phyloP scores from a whole-genome alignment of 30 jellyfish, hydroid and myxozoan species.

The Aurelia sp. region DNA sequence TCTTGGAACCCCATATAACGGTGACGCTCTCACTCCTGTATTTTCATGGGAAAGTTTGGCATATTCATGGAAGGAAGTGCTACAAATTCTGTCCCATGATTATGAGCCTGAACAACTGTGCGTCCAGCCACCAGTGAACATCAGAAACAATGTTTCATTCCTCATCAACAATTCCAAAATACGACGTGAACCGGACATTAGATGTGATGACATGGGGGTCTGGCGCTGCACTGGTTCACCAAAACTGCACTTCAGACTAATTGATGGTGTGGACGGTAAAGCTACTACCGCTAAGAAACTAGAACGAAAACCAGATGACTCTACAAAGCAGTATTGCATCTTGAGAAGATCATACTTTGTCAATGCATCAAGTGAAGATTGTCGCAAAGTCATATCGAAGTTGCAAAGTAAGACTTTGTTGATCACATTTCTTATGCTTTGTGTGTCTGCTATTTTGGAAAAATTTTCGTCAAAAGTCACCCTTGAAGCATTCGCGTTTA shows the following conservation, averaged over 20 bases:
- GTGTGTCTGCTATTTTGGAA: background rate
- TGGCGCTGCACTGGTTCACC: conserved; percentile 13
- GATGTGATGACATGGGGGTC: conserved; percentile 4
- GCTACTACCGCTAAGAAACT: background rate
- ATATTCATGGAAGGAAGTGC: conserved; percentile 1
- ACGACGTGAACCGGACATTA: background rate
- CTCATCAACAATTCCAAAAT: conserved; percentile 2
- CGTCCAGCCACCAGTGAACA: conserved; percentile 4
- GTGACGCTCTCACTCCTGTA: conserved; percentile 6
- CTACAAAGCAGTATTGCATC: background rate
- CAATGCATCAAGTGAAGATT: conserved; percentile 15
- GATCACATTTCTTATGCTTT: background rate
- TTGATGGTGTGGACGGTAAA: background rate
- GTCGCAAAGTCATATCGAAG: conserved; percentile 8
- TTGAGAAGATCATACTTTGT: conserved; percentile 12
- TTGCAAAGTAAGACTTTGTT: background rate
- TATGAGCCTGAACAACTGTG: background rate
- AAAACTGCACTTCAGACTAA: background rate
- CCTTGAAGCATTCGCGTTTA: no score
- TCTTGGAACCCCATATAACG: background rate
- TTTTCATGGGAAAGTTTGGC: conserved; percentile 1
- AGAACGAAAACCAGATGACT: background rate
- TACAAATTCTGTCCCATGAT: background rate
- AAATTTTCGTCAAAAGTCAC: no score
- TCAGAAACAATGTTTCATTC: conserved; percentile 1